A percentile compares a stretch with the other conserved stretches of the same genome.
phyloP scores from a whole-genome alignment of 2,113 vertebrate species.

The Montifringilla adamsi region DNA sequence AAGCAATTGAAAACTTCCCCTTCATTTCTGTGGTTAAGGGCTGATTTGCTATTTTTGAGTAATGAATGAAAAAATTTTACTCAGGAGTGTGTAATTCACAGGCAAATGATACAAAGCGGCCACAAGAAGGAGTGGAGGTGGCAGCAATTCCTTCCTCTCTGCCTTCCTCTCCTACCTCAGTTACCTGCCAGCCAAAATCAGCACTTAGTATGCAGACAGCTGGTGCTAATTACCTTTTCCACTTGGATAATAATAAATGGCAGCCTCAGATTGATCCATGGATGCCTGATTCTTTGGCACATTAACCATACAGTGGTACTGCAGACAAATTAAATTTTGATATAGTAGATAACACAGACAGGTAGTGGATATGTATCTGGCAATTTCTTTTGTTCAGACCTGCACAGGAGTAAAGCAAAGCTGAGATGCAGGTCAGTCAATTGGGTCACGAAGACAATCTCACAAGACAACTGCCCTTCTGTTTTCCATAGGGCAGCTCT shows the following conservation, averaged over 20 bases:
- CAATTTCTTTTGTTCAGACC: background rate
- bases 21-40: background rate
- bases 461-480: background rate
- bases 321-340: background rate
- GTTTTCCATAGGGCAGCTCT: background rate
- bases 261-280: background rate
- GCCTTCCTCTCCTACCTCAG: background rate
- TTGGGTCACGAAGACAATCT: background rate
- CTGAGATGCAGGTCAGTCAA: background rate
- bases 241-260: background rate
- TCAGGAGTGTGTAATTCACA: background rate
- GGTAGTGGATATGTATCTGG: background rate
- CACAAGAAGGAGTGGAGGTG: background rate
- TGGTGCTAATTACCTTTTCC: background rate
- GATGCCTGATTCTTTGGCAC: background rate
- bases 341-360: background rate
- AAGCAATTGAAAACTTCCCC: slow-evolving; percentile 7
- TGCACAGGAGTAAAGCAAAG: background rate
- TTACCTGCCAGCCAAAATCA: background rate
- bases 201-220: background rate
- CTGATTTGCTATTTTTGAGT: background rate
- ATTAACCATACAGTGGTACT: background rate
- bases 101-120: background rate
- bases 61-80: background rate
- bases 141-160: background rate